phyloP scores from a whole-genome alignment of 1,140 invertebrate genomes.

The Solenopsis fugax region DNA sequence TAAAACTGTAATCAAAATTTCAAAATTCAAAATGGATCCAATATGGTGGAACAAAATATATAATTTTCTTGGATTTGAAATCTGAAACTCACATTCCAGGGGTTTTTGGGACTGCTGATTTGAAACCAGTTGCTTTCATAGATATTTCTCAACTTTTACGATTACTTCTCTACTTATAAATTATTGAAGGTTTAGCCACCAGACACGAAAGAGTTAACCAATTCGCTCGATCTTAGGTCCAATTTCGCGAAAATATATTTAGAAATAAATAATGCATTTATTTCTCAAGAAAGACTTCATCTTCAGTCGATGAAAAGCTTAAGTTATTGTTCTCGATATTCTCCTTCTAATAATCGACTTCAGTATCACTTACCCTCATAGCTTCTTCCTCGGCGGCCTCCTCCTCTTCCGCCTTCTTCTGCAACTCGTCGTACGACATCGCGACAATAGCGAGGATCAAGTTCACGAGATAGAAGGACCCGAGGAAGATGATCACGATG shows the following conservation, averaged over 20 bases:
- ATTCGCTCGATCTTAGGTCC: conserved; percentile 22
- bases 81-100: too few species aligned
- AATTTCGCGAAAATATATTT: conserved; percentile 53
- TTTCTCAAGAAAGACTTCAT: background rate
- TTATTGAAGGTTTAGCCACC: too few species aligned
- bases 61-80: too few species aligned
- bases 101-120: too few species aligned
- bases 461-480: conserved; percentile 99
- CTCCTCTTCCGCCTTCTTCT: conserved; percentile 99
- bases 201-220: too few species aligned
- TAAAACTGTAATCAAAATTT: too few species aligned
- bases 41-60: too few species aligned
- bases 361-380: conserved; percentile 89
- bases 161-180: too few species aligned
- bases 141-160: too few species aligned
- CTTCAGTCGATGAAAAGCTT: background rate
- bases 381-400: conserved; percentile 97
- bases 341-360: background rate
- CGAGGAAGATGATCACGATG: conserved; percentile 99
- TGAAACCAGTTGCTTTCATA: too few species aligned
- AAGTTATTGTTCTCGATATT: background rate
- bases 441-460: conserved; percentile 99
- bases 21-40: too few species aligned
- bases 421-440: conserved; percentile 99
- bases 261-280: background rate